A percentile compares a stretch with the other conserved stretches of the same genome.
Conservation (phyloP, 1,140 invertebrate genomes). For the Phthorimaea operculella region DNA sequence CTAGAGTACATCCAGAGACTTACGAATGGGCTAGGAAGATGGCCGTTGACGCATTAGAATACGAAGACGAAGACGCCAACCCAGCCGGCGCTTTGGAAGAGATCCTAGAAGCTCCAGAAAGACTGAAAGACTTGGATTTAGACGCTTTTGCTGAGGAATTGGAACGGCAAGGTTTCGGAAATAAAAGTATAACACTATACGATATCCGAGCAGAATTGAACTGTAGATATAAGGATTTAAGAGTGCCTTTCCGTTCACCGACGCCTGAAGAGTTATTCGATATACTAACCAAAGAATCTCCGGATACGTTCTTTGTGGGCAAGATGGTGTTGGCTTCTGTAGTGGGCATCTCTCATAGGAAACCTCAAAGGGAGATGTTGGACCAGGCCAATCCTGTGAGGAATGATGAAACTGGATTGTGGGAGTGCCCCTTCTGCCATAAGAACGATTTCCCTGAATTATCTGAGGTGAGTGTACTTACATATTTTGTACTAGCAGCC, state of each 20-base stretch:
- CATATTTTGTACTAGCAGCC: too few relatives aligned
- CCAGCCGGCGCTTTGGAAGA: slow-evolving; percentile 97
- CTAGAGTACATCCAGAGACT: slow-evolving; percentile 97
- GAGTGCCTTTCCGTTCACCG: slow-evolving; percentile 82
- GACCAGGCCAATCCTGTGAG: slow-evolving; percentile 95
- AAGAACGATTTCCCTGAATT: slow-evolving; percentile 96
- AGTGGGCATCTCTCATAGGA: slow-evolving; percentile 82
- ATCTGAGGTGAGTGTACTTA: slow-evolving; percentile 74
- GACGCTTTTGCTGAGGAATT: slow-evolving; percentile 99
- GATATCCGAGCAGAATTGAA: slow-evolving; percentile 97
- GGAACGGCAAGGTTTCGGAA: slow-evolving; percentile 94
- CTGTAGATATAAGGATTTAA: slow-evolving; percentile 93
- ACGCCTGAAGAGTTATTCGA: slow-evolving; percentile 92
- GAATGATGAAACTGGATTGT: slow-evolving; percentile 93
- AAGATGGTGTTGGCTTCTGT: slow-evolving; percentile 85
- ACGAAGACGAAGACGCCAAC: slow-evolving; percentile 96
- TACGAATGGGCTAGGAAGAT: slow-evolving; percentile 99
- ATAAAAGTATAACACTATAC: slow-evolving; percentile 97
- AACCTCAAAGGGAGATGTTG: slow-evolving; percentile 92
- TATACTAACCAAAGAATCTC: slow-evolving; percentile 95
- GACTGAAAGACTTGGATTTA: slow-evolving; percentile 96
- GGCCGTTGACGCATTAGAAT: slow-evolving; percentile 99
- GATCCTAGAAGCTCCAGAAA: slow-evolving; percentile 94
- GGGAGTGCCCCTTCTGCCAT: slow-evolving; percentile 97
- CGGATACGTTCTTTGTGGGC: slow-evolving; percentile 94